Base-by-base conservation (phyloP, 2,797 vertebrate species). In the Hydrocynus forskahlii region DNA sequence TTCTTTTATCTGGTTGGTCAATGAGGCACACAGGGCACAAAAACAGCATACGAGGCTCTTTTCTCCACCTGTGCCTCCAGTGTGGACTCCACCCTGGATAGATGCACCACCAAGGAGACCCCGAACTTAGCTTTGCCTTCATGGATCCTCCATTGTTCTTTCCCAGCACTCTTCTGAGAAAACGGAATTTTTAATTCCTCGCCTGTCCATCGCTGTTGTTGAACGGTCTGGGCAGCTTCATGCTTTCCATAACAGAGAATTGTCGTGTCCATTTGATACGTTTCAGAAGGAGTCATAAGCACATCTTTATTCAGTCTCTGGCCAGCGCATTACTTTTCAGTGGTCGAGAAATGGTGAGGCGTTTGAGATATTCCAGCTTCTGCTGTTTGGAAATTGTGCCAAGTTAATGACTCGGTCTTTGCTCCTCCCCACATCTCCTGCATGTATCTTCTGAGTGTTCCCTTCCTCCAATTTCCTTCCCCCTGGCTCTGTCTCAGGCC, bases 391-490 rank as follows among this genome's bases (percentile, higher is more conserved):
- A 50, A 12, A 5, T 19, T 50, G 23, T 23, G 52, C 35, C 17
- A 45, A 57, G 14, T 43, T 74, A 80, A 73, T 74, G 78, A 16
- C 50, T 64, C 29, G 5, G 50, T 60, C 60, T 74, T 67, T 52
- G 43, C 72, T 55, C n/a, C 45, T 21, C 40, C 50, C 43, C 4
- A 19, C 45, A 50, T 70, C 67, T 70, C 21, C 10, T 50, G n/a
- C 21, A 14, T 13, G 48, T 4, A 50, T 16, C 67, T 48, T 21
- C 45, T 25, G 67, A 25, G 13, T 50, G 45, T 21, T 40, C 8
- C 13, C 4, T n/a, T 12, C 66, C 35, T 2, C 10, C 1, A 1
- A 4, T 68, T 82, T 75, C 57, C 45, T 25, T 75, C 43, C 60
- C 60, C 12, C 43, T 35, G 25, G 19, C 62, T 81, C 48, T 52